phyloP scores from a whole-genome alignment of 2,113 vertebrate species.

The Ictidomys tridecemlineatus region DNA sequence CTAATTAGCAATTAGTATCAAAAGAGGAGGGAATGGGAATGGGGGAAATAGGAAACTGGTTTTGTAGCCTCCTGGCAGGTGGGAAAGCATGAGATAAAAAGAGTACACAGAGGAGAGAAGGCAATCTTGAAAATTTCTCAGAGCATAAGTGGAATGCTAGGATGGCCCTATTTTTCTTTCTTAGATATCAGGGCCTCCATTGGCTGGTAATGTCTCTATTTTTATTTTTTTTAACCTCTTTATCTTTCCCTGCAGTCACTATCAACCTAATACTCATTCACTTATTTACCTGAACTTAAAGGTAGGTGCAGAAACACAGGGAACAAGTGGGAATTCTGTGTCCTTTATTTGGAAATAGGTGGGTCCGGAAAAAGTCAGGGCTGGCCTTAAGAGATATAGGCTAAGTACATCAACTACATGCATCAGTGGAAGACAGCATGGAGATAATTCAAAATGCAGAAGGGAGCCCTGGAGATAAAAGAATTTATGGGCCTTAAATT shows the following conservation, averaged over 20 bases:
- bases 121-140: not conserved
- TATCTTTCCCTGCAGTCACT: not conserved
- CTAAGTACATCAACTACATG: not conserved
- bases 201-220: not conserved
- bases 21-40: not conserved
- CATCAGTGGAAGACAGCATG: not conserved
- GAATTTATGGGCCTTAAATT: not conserved
- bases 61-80: not conserved
- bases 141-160: not conserved
- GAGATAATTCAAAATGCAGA: not conserved
- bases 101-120: not conserved
- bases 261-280: not conserved
- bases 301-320: not conserved
- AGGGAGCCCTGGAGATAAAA: not conserved
- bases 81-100: not conserved
- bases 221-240: not conserved
- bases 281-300: not conserved
- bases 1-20: not conserved
- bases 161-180: not conserved
- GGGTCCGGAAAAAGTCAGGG: not conserved
- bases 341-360: not conserved
- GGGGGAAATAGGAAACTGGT: not conserved
- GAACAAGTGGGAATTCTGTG: not conserved
- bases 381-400: not conserved
- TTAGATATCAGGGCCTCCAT: not conserved